Percentiles rank a stretch among this genome's conserved stretches.
Conservation (phyloP, 2,113 vertebrate genomes). For the Clarias macrocephalus region DNA sequence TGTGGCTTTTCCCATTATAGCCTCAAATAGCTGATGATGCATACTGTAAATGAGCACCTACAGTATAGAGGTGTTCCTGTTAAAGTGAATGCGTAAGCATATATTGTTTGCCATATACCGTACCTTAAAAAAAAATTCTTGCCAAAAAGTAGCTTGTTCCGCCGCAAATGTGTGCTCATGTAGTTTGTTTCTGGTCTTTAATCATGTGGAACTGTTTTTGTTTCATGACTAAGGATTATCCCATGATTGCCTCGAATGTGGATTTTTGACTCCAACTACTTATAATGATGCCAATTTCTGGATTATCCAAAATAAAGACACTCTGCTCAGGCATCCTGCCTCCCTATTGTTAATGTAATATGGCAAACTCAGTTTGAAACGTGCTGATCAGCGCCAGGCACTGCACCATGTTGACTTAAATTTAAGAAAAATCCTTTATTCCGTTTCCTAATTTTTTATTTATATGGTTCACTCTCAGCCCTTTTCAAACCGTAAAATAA, state of each 20-base stretch:
- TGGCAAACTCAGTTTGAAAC: slow-evolving; percentile 8
- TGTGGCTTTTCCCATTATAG: no score
- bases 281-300: slow-evolving; percentile 15
- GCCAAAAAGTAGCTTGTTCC: neutral
- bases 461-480: neutral
- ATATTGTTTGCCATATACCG: neutral
- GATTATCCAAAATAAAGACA: slow-evolving; percentile 23
- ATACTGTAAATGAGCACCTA: no score
- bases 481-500: neutral
- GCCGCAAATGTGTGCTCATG: neutral
- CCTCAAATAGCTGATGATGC: no score
- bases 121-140: neutral
- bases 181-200: slow-evolving; percentile 12
- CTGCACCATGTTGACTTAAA: neutral
- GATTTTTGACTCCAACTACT: neutral
- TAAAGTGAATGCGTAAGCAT: no score
- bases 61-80: no score
- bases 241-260: slow-evolving; percentile 11
- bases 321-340: neutral
- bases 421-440: neutral
- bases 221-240: slow-evolving; percentile 30
- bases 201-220: slow-evolving; percentile 3
- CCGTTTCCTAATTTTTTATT: neutral
- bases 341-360: slow-evolving; percentile 12
- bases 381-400: neutral